Conservation (phyloP, 2,113 vertebrate species). For the Gymnocephalus cernua region DNA sequence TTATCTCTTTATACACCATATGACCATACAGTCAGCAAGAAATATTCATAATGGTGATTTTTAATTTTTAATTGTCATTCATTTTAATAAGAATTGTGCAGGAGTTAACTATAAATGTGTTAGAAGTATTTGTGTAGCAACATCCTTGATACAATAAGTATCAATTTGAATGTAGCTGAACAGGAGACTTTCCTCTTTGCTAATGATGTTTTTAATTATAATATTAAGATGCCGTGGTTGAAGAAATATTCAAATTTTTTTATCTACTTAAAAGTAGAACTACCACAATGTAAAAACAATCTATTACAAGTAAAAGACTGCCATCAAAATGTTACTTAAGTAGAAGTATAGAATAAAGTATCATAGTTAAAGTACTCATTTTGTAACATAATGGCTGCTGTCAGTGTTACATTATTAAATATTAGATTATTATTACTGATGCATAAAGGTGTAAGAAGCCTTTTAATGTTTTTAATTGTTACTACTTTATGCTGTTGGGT, state of each 20-base stretch:
- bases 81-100: neutral
- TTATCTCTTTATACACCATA: slow-evolving; percentile 61
- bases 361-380: neutral
- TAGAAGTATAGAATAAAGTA: too few relatives aligned
- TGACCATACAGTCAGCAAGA: slow-evolving; percentile 29
- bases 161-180: neutral
- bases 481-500: neutral
- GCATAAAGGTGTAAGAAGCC: neutral
- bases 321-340: neutral
- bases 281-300: neutral
- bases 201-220: neutral
- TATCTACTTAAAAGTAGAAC: neutral
- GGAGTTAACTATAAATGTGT: neutral
- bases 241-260: neutral
- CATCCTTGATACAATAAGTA: neutral
- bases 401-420: neutral
- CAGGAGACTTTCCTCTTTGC: neutral
- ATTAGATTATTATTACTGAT: neutral
- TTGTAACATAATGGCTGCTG: neutral
- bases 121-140: neutral
- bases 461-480: neutral
- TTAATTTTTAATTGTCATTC: slow-evolving; percentile 13
- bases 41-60: neutral
- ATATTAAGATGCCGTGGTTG: neutral
- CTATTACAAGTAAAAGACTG: neutral